Base-by-base conservation (phyloP, 2,797 vertebrate genomes). In the Hydrocynus forskahlii region DNA sequence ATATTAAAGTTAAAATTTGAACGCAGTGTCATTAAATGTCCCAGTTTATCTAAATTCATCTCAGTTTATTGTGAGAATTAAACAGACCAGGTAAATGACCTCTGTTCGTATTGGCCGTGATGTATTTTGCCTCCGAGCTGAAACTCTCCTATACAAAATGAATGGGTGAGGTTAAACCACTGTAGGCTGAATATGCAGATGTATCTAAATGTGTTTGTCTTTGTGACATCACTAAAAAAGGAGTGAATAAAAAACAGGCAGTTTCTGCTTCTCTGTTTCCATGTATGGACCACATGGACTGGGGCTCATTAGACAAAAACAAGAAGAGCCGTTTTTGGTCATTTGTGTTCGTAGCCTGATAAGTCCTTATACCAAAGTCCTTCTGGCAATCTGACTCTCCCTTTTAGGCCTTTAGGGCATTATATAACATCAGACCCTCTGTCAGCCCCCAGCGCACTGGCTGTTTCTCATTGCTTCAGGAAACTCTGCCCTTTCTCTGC, bases 391-490 rank as follows among this genome's bases (percentile, higher is more conserved):
- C 77, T 40, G 73, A 7, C 60, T 66, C 21, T 69, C 52, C 64
- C 63, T 71, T 38, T 54, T 7, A 63, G 77, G 25, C 48, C 21
- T 76, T 71, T 45, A 25, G 14, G 29, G 63, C 40, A 69, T 75
- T 71, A 75, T 75, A 50, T 70, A 79, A 80, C 17, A 52, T 38
- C 52, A 67, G 74, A 52, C 40, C 54, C 48, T 57, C 50, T 19
- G 60, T 70, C 48, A 25, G 35, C 67, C 80, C 74, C 29, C 52
- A 50, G 73, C 40, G 60, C 14, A 7, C 66, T 29, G 68, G 45
- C 66, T 43, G 10, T 63, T 64, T 76, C 75, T 76, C 43, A 76
- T 21, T 23, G 57, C 35, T 78, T 55, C 76, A 76, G 71, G 68
- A 79, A 77, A 77, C 59, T 54, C 62, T 23, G 52, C 76, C 40